A percentile compares a stretch with the other conserved stretches of the same genome.
These are phyloP conservation scores for Forbesichthys papilliferus DNA, from an alignment of 2,113 vertebrate species.

Conservation along the genomic window DNA sequence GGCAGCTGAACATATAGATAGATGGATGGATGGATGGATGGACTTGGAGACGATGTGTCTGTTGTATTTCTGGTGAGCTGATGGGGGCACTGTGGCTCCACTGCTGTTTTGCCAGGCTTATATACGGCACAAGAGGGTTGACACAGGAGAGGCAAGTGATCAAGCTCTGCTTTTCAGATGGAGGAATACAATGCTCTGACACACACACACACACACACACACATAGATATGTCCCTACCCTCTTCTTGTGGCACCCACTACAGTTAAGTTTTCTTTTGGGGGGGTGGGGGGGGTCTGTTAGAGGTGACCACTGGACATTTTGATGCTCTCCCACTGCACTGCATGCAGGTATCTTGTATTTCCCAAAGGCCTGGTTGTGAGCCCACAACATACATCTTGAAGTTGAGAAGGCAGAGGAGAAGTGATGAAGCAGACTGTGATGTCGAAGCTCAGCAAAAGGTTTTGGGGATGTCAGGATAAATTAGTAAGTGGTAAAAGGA, in stretches of 20 bases:
- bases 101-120: neutral
- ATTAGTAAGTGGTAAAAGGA: slow-evolving; percentile 5
- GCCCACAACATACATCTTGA: neutral
- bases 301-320: slow-evolving; percentile 69
- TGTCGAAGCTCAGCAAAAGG: slow-evolving; percentile 11
- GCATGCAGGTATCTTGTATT: neutral
- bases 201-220: too few relatives aligned
- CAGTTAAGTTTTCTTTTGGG: slow-evolving; percentile 48
- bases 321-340: neutral
- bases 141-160: slow-evolving; percentile 42
- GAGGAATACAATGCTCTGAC: slow-evolving; percentile 20
- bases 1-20: neutral
- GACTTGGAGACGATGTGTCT: neutral
- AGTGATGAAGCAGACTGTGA: neutral
- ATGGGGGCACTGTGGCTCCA: slow-evolving; percentile 89
- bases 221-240: neutral
- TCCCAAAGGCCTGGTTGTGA: too few relatives aligned
- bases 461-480: slow-evolving; percentile 15
- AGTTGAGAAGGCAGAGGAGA: neutral
- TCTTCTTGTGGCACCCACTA: slow-evolving; percentile 25
- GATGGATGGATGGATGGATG: slow-evolving; percentile 4
- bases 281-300: slow-evolving; percentile 52
- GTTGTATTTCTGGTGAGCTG: slow-evolving; percentile 54
- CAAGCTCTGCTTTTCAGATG: slow-evolving; percentile 58
- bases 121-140: slow-evolving; percentile 26